Conservation (phyloP, 1,140 invertebrate species). For the Condylostylus longicornis region DNA sequence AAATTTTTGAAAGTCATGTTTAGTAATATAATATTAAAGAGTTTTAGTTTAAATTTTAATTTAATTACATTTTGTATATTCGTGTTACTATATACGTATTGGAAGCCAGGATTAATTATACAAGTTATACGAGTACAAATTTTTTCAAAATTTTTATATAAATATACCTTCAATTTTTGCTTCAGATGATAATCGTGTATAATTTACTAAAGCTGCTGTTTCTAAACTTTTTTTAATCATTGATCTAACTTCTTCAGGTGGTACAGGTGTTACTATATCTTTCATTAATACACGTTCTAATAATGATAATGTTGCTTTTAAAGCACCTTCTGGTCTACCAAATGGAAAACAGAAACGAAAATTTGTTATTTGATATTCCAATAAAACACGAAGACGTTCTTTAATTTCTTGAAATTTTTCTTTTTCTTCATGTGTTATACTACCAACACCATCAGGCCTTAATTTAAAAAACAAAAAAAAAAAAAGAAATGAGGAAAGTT, state of each 20-base stretch:
- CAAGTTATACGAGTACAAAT: no score
- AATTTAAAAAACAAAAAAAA: conserved; percentile 12
- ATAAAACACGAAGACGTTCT: conserved; percentile 75
- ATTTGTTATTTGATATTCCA: conserved; percentile 98
- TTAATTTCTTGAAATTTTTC: conserved; percentile 97
- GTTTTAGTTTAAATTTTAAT: no score
- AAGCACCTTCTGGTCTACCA: conserved; percentile 89
- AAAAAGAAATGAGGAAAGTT: background rate
- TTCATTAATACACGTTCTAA: conserved; percentile 97
- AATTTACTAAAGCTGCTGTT: conserved; percentile 95
- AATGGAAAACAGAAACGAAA: conserved; percentile 98
- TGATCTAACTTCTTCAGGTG: conserved; percentile 85
- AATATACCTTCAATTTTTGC: conserved; percentile 88
- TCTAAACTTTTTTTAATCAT: conserved; percentile 96
- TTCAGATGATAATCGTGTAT: conserved; percentile 87
- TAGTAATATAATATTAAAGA: no score
- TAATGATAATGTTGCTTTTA: conserved; percentile 91
- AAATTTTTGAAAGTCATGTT: no score
- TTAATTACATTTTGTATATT: no score
- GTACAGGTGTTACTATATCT: conserved; percentile 93
- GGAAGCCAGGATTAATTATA: no score
- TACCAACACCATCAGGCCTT: conserved; percentile 96
- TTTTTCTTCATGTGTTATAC: conserved; percentile 93
- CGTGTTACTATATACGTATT: no score
- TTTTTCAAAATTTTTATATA: background rate